phyloP scores from a whole-genome alignment of 2,113 vertebrate genomes.

The Cervus canadensis region DNA sequence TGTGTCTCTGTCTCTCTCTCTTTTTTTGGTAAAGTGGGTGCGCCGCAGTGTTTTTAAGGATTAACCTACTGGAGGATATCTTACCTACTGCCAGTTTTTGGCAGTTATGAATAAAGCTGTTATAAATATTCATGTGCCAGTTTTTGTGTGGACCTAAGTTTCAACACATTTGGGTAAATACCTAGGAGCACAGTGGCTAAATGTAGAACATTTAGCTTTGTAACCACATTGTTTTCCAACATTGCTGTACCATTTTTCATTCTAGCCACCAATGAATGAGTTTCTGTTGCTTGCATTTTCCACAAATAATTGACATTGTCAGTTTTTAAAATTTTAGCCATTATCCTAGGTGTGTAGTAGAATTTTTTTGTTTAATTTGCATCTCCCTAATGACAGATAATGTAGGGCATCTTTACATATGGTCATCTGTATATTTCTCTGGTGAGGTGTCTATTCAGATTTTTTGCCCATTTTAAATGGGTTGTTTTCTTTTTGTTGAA shows the following conservation, averaged over 20 bases:
- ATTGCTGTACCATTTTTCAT: neutral
- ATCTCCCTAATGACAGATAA: neutral
- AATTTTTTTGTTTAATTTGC: neutral
- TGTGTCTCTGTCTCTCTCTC: neutral
- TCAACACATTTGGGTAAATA: neutral
- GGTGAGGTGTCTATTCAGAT: neutral
- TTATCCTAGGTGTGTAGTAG: too few relatives aligned
- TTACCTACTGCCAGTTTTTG: neutral
- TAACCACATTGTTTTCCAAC: neutral
- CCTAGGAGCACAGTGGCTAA: neutral
- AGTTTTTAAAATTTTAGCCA: neutral
- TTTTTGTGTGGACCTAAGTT: neutral
- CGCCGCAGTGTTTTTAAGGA: neutral
- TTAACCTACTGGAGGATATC: neutral
- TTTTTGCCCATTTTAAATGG: neutral
- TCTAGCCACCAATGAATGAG: neutral
- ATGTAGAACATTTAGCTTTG: neutral
- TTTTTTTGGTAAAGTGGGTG: neutral
- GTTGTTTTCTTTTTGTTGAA: neutral
- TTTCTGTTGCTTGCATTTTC: neutral
- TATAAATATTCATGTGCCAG: neutral
- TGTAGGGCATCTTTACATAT: neutral
- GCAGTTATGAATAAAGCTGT: neutral
- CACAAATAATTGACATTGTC: neutral
- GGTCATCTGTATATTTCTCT: neutral